A percentile compares a stretch with the other conserved stretches of the same genome.
phyloP scores from a whole-genome alignment of 2,888 invertebrate species.

The Melanostoma scalare region DNA sequence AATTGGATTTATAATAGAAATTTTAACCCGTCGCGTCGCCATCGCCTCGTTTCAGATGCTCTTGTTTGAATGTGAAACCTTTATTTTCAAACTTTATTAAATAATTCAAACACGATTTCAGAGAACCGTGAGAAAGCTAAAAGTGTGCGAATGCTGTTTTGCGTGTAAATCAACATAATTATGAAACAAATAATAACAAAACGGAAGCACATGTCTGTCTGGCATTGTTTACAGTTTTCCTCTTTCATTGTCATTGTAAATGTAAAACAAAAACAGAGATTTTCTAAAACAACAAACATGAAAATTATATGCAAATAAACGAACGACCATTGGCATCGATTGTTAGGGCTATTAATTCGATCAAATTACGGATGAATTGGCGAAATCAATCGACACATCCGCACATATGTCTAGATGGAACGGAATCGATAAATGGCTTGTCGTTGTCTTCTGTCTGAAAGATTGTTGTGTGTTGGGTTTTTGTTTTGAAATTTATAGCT shows the following conservation, averaged over 20 bases:
- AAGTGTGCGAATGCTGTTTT: slow-evolving; percentile 17
- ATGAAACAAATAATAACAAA: slow-evolving; percentile 26
- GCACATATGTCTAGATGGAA: slow-evolving; percentile 50
- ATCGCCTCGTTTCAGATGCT: no score
- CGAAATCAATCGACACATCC: slow-evolving; percentile 46
- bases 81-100: no score
- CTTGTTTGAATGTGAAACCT: no score
- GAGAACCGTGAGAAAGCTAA: slow-evolving; percentile 15
- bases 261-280: not conserved
- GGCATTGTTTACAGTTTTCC: slow-evolving; percentile 49
- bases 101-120: not conserved
- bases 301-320: slow-evolving; percentile 8
- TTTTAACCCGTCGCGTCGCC: no score
- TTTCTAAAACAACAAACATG: not conserved
- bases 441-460: slow-evolving; percentile 2
- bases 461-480: not conserved
- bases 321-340: slow-evolving; percentile 31
- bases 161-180: slow-evolving; percentile 19
- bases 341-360: slow-evolving; percentile 55
- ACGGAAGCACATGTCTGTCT: slow-evolving; percentile 57
- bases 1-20: slow-evolving; percentile 1
- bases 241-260: not conserved
- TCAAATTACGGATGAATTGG: slow-evolving; percentile 35
- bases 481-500: slow-evolving; percentile 25
- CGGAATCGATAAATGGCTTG: slow-evolving; percentile 32